Evolutionary conservation across 2,113 vertebrate genomes (phyloP).

Genomic region (Cryptomyrus ogoouensis): DNA sequence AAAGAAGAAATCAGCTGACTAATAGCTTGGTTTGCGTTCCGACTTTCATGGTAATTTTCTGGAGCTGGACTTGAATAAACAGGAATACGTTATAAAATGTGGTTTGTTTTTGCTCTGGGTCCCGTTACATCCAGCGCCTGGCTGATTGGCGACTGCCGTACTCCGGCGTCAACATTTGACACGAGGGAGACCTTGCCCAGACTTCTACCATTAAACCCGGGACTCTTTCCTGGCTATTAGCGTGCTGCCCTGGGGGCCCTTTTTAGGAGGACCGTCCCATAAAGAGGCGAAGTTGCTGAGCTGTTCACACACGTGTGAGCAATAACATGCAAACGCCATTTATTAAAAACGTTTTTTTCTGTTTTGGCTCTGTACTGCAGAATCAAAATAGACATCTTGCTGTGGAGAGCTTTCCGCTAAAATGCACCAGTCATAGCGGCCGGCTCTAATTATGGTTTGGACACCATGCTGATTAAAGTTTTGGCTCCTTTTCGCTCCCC

Average conservation of each 20-base stretch:
- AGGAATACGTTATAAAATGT: slow-evolving; percentile 26
- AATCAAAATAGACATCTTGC: not conserved
- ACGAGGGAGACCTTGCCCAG: slow-evolving; percentile 12
- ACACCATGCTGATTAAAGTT: slow-evolving; percentile 42
- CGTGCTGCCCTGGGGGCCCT: not conserved
- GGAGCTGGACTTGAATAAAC: slow-evolving; percentile 16
- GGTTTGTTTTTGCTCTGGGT: slow-evolving; percentile 33
- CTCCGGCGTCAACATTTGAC: slow-evolving; percentile 20
- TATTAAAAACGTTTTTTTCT: not conserved
- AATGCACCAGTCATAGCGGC: not conserved
- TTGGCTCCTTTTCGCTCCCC: slow-evolving; percentile 42
- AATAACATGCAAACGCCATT: not conserved
- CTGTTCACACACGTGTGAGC: not conserved
- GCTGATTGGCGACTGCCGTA: slow-evolving; percentile 17
- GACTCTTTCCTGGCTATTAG: not conserved
- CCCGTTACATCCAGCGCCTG: slow-evolving; percentile 16
- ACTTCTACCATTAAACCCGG: slow-evolving; percentile 19
- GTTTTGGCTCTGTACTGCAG: not conserved
- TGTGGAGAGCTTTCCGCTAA: not conserved
- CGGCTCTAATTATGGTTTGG: not conserved
- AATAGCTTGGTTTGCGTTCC: slow-evolving; percentile 16
- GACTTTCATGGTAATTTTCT: slow-evolving; percentile 9
- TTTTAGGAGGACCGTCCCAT: not conserved
- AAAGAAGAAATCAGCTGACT: slow-evolving; percentile 22
- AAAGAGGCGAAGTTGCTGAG: not conserved